These are phyloP conservation scores for Platorchestia sp. DNA, from an alignment of 1,140 invertebrate genomes.

Conservation along the genomic window DNA sequence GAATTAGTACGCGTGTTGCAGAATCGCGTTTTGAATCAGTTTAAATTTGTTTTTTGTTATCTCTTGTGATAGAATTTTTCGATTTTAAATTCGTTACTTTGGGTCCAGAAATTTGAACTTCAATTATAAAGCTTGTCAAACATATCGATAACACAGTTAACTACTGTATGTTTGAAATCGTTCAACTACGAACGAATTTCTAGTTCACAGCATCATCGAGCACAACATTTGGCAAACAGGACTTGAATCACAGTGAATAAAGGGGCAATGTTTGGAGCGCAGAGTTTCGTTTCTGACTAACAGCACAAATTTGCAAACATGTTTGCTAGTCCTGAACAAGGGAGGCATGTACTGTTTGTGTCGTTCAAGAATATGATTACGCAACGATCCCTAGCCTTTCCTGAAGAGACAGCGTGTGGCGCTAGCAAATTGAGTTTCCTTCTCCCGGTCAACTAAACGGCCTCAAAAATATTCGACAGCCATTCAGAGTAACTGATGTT, in stretches of 20 bases:
- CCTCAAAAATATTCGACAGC: not conserved
- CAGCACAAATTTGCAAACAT: not conserved
- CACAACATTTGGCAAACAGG: not conserved
- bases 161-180: not conserved
- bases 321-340: not conserved
- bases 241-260: not conserved
- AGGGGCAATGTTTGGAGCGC: not conserved
- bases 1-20: too few species aligned
- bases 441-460: not conserved
- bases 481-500: not conserved
- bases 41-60: too few species aligned
- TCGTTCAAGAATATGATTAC: not conserved
- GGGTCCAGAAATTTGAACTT: too few species aligned
- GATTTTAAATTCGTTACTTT: too few species aligned
- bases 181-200: not conserved
- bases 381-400: not conserved
- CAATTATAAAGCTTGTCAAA: too few species aligned
- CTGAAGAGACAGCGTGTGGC: not conserved
- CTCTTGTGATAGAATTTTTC: too few species aligned
- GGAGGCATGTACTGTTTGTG: not conserved
- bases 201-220: not conserved
- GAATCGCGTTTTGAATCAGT: too few species aligned
- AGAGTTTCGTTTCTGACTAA: not conserved
- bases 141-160: too few species aligned
- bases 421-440: not conserved